phyloP scores from a whole-genome alignment of 2,888 invertebrate species.

The Drosophila yooni region DNA sequence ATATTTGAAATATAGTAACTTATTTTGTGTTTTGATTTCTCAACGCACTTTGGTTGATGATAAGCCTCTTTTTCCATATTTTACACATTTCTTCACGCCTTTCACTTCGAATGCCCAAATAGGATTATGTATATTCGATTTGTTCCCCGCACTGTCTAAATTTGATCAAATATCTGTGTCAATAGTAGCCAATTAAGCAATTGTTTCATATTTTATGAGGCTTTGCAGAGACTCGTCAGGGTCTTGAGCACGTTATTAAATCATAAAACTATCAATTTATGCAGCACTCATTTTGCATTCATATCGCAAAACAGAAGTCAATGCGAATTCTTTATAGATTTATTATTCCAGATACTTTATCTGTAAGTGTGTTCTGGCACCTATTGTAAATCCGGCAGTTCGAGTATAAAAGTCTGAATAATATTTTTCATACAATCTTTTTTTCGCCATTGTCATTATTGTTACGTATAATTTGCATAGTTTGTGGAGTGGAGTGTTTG shows the following conservation, averaged over 20 bases:
- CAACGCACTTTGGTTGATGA: not conserved
- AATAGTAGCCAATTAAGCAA: conserved; percentile 9
- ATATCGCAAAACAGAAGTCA: conserved; percentile 60
- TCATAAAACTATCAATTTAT: conserved; percentile 37
- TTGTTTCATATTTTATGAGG: conserved; percentile 2
- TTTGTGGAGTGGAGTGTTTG: conserved; percentile 30
- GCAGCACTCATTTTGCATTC: conserved; percentile 36
- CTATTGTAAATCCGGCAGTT: conserved; percentile 37
- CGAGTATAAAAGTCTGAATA: conserved; percentile 33
- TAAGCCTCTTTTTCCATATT: not conserved
- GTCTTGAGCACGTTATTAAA: conserved; percentile 15
- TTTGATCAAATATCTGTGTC: not conserved
- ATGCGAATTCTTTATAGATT: conserved; percentile 56
- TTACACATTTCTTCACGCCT: not conserved
- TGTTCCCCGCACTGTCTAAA: not conserved
- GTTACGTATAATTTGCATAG: conserved; percentile 51
- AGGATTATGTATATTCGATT: not conserved
- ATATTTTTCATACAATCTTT: conserved; percentile 34
- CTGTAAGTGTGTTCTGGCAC: conserved; percentile 48
- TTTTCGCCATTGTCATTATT: conserved; percentile 46
- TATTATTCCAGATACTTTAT: conserved; percentile 48
- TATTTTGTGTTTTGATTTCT: not conserved
- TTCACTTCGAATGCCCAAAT: not conserved
- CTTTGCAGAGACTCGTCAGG: not conserved
- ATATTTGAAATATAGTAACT: not conserved